phyloP scores from a whole-genome alignment of 1,140 invertebrate species.

The Drosophila nebulosa region DNA sequence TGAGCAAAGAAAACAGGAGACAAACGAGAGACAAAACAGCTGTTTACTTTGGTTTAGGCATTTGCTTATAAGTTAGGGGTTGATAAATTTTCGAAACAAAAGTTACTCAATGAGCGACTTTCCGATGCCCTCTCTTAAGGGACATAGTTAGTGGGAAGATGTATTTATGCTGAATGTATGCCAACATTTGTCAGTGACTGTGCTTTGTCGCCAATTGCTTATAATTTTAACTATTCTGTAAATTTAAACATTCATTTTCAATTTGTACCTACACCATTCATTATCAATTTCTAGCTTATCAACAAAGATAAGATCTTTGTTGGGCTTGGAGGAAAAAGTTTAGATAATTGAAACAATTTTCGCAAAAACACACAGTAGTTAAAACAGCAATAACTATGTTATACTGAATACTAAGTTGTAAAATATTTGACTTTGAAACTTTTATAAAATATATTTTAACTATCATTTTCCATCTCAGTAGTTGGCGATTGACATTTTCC shows the following conservation, averaged over 20 bases:
- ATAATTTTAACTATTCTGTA: neutral
- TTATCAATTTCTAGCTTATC: neutral
- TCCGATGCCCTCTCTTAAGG: too few species aligned
- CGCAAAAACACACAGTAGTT: neutral
- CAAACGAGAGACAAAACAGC: neutral
- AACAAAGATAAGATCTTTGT: neutral
- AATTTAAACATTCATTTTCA: neutral
- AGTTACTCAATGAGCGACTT: neutral
- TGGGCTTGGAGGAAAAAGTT: neutral
- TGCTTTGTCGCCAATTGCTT: neutral
- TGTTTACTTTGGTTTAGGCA: neutral
- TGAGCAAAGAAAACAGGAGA: neutral
- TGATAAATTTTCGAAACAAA: neutral
- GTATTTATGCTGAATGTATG: too few species aligned
- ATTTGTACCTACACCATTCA: neutral
- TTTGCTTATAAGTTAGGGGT: neutral
- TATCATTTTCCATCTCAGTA: too few species aligned
- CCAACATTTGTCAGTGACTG: neutral
- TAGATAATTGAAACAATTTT: neutral
- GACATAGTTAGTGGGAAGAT: too few species aligned
- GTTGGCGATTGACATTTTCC: too few species aligned
- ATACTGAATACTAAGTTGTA: neutral
- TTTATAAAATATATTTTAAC: too few species aligned
- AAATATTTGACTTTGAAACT: too few species aligned
- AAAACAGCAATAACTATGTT: neutral